phyloP scores from a whole-genome alignment of 1,140 invertebrate genomes.

The Conus ventricosus region DNA sequence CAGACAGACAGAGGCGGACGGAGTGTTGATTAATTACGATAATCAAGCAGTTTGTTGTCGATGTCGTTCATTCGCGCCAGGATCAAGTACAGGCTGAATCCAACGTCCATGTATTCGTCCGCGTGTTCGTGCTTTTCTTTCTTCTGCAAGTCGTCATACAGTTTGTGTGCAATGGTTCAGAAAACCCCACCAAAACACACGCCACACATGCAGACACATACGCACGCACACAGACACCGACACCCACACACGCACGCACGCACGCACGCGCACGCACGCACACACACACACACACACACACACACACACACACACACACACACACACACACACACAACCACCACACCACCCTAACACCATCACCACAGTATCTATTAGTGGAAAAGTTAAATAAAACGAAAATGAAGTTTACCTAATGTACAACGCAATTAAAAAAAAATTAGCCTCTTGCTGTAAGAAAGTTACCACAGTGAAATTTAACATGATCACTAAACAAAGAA shows the following conservation, averaged over 20 bases:
- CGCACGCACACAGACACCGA: neutral
- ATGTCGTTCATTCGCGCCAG: conserved; percentile 71
- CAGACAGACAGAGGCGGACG: conserved; percentile 7
- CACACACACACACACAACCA: neutral
- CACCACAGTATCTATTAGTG: too few relatives aligned
- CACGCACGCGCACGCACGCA: neutral
- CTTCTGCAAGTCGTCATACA: conserved; percentile 45
- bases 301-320: conserved; percentile 4
- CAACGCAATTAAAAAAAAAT: too few relatives aligned
- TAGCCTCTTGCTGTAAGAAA: too few relatives aligned
- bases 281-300: conserved; percentile 5
- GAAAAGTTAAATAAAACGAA: too few relatives aligned
- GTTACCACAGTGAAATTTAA: too few relatives aligned
- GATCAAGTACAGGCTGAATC: conserved; percentile 71
- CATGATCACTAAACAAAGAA: too few relatives aligned
- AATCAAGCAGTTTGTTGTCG: conserved; percentile 64
- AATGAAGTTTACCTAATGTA: too few relatives aligned
- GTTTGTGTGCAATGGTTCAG: too few relatives aligned
- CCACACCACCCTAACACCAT: too few relatives aligned
- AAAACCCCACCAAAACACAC: neutral
- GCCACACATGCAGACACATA: neutral
- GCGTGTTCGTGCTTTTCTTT: conserved; percentile 67
- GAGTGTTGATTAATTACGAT: conserved; percentile 41
- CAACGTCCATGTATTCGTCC: conserved; percentile 72
- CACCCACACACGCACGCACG: neutral